These are phyloP conservation scores for Arothron firmamentum DNA, from an alignment of 2,113 vertebrate species.

Conservation along the genomic window DNA sequence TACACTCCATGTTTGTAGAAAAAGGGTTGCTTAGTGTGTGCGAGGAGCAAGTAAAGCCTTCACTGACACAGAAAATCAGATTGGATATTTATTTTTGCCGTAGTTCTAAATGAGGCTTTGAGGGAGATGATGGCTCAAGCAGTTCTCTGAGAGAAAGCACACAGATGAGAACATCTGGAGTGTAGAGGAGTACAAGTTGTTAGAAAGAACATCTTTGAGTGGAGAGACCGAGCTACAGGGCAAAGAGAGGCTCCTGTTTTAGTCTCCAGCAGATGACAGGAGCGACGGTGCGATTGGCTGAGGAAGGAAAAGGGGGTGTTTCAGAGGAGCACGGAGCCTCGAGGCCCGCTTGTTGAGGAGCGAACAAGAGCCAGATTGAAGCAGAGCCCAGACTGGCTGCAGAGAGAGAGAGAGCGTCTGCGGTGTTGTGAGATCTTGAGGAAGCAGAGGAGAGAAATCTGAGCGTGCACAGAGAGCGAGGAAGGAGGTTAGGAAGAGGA, in stretches of 20 bases:
- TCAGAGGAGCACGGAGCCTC: slow-evolving; percentile 41
- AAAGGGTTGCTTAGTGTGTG: too few relatives aligned
- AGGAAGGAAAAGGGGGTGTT: slow-evolving; percentile 45
- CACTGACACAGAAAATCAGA: too few relatives aligned
- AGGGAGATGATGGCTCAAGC: too few relatives aligned
- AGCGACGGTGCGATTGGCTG: slow-evolving; percentile 44
- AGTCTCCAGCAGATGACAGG: slow-evolving; percentile 27
- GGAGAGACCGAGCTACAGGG: not conserved
- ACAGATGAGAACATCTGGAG: not conserved
- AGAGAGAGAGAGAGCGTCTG: not conserved
- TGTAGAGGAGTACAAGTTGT: not conserved
- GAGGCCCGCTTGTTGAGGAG: slow-evolving; percentile 43
- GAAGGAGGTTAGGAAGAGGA: slow-evolving; percentile 31
- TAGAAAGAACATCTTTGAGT: not conserved
- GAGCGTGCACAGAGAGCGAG: slow-evolving; percentile 26
- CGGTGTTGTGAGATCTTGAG: slow-evolving; percentile 32
- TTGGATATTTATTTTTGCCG: too few relatives aligned
- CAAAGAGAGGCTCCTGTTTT: slow-evolving; percentile 5
- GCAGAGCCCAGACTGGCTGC: slow-evolving; percentile 28
- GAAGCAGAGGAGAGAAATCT: slow-evolving; percentile 37
- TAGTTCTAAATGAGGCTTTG: too few relatives aligned
- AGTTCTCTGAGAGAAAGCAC: too few relatives aligned
- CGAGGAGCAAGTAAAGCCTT: too few relatives aligned
- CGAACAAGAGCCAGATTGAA: slow-evolving; percentile 30
- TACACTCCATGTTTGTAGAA: too few relatives aligned